A percentile compares a stretch with the other conserved stretches of the same genome.
These are phyloP conservation scores for Cochlearius cochlearius DNA, from an alignment of 2,113 vertebrate species.

Conservation along the genomic window DNA sequence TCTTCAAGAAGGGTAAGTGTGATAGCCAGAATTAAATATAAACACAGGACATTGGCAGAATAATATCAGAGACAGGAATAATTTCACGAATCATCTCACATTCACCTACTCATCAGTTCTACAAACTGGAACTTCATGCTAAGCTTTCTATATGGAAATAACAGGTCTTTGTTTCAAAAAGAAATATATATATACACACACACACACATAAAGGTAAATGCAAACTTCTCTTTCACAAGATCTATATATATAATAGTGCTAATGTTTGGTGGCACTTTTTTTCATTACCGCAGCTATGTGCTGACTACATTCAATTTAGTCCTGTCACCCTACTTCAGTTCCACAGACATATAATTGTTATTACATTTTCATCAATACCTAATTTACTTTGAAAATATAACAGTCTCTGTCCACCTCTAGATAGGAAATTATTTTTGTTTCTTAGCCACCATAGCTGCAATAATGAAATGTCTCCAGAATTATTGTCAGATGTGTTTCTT, in stretches of 20 bases:
- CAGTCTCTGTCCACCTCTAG: background rate
- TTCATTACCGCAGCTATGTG: background rate
- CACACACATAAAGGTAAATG: background rate
- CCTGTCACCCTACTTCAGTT: background rate
- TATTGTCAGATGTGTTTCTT: background rate
- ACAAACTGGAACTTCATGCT: background rate
- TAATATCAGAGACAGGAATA: background rate
- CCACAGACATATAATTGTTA: constrained; percentile 12
- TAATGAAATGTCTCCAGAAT: constrained; percentile 30
- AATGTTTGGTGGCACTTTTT: background rate
- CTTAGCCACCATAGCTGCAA: background rate
- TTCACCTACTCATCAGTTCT: background rate
- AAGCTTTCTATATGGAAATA: background rate
- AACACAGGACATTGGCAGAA: background rate
- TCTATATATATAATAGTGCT: background rate
- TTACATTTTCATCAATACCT: constrained; percentile 9
- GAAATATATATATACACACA: background rate
- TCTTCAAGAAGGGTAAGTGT: background rate
- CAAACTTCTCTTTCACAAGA: background rate
- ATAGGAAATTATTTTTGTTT: constrained; percentile 12
- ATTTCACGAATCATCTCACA: background rate
- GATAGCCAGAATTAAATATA: background rate
- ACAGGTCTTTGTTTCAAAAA: background rate
- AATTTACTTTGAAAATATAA: constrained; percentile 21
- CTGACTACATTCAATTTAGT: background rate